phyloP scores from a whole-genome alignment of 2,113 vertebrate genomes.

The Oriolus oriolus region DNA sequence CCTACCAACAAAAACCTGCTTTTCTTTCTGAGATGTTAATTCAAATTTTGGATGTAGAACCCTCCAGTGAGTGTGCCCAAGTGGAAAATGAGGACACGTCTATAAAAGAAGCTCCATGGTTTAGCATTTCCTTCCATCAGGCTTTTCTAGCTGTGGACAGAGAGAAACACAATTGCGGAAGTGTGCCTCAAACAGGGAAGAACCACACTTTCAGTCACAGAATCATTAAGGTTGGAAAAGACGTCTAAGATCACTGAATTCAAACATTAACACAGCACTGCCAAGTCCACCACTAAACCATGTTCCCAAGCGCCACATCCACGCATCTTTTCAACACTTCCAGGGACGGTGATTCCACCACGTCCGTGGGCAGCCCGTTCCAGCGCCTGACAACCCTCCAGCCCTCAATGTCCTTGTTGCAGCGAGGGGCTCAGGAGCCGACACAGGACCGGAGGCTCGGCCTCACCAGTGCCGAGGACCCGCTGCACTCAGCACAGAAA shows the following conservation, averaged over 20 bases:
- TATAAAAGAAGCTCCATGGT: accelerated
- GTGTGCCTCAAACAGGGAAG: accelerated
- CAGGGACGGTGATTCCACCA: too few relatives aligned
- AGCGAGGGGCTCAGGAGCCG: not conserved
- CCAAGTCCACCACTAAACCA: not conserved
- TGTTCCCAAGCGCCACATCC: not conserved
- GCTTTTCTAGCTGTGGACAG: not conserved
- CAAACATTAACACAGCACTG: not conserved
- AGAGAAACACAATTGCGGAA: not conserved
- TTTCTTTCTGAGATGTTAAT: not conserved
- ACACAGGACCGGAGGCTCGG: not conserved
- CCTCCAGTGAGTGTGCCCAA: not conserved
- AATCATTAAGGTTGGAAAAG: not conserved
- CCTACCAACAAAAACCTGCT: not conserved
- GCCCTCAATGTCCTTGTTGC: accelerated
- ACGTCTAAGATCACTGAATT: not conserved
- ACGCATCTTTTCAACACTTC: not conserved
- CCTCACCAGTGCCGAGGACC: not conserved
- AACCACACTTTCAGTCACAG: not conserved
- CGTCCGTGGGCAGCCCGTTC: not conserved
- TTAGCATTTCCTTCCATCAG: not conserved
- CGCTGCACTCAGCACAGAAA: accelerated
- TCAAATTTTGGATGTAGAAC: not conserved
- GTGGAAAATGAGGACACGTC: accelerated
- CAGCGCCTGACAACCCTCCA: not conserved